These are phyloP conservation scores for Panagrolaimus sp. DNA, from an alignment of 1,140 invertebrate genomes.

Conservation along the genomic window DNA sequence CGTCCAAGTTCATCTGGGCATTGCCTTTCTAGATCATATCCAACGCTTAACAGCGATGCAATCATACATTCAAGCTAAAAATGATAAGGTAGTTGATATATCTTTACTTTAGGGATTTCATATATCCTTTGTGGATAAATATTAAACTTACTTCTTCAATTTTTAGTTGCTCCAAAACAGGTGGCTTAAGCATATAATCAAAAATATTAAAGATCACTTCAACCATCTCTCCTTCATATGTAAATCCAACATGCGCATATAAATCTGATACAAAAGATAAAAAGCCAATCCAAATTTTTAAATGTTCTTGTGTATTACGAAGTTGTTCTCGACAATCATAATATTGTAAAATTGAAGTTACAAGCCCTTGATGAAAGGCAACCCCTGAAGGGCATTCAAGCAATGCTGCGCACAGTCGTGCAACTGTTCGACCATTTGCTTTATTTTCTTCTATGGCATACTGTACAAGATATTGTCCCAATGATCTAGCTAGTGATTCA, in stretches of 20 bases:
- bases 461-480: slow-evolving; percentile 31
- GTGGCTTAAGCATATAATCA: slow-evolving; percentile 45
- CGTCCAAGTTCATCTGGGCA: slow-evolving; percentile 44
- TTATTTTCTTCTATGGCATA: slow-evolving; percentile 42
- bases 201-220: slow-evolving; percentile 48
- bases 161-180: slow-evolving; percentile 47
- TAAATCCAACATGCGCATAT: slow-evolving; percentile 46
- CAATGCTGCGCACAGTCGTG: slow-evolving; percentile 29
- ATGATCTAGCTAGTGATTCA: slow-evolving; percentile 14
- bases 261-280: slow-evolving; percentile 48
- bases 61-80: slow-evolving; percentile 50
- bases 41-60: slow-evolving; percentile 40
- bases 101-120: not conserved
- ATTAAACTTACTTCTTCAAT: slow-evolving; percentile 49
- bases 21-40: slow-evolving; percentile 50
- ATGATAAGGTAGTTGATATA: not conserved
- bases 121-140: slow-evolving; percentile 10
- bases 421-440: slow-evolving; percentile 24
- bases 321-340: slow-evolving; percentile 49
- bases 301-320: slow-evolving; percentile 32
- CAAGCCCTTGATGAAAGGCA: slow-evolving; percentile 39
- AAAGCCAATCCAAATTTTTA: slow-evolving; percentile 49
- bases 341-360: slow-evolving; percentile 43
- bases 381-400: slow-evolving; percentile 36
- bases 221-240: slow-evolving; percentile 44